A percentile compares a stretch with the other conserved stretches of the same genome.
phyloP scores from a whole-genome alignment of 2,113 vertebrate genomes.

The Alethe castanea region DNA sequence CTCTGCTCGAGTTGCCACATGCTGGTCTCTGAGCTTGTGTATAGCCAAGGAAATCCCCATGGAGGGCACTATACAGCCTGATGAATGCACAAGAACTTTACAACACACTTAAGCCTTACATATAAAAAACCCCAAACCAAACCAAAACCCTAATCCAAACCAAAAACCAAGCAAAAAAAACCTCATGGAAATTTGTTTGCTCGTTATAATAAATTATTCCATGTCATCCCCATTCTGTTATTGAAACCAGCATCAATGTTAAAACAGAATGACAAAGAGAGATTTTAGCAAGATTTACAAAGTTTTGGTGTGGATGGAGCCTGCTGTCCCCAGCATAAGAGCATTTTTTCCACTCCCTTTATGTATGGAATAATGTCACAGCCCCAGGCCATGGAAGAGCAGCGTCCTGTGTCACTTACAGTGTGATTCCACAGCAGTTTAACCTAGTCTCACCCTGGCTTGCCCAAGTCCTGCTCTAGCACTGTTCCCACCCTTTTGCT shows the following conservation, averaged over 20 bases:
- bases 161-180: background rate
- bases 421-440: background rate
- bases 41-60: fast-evolving
- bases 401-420: background rate
- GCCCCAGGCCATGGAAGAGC: background rate
- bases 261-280: background rate
- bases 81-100: background rate
- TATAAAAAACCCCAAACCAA: background rate
- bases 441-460: background rate
- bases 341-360: background rate
- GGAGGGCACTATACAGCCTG: background rate
- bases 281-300: background rate
- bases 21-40: background rate
- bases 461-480: background rate
- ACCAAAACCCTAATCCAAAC: background rate
- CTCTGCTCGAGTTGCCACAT: fast-evolving
- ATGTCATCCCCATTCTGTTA: background rate
- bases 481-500: fast-evolving
- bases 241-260: fast-evolving
- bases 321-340: background rate
- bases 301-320: background rate
- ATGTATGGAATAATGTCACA: fast-evolving
- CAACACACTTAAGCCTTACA: background rate
- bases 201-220: background rate
- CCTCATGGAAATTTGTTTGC: background rate